Evolutionary conservation across 1,140 invertebrate genomes (phyloP), one percentile per base, ranked within the genome.

Genomic region (Drosophila virilis): DNA sequence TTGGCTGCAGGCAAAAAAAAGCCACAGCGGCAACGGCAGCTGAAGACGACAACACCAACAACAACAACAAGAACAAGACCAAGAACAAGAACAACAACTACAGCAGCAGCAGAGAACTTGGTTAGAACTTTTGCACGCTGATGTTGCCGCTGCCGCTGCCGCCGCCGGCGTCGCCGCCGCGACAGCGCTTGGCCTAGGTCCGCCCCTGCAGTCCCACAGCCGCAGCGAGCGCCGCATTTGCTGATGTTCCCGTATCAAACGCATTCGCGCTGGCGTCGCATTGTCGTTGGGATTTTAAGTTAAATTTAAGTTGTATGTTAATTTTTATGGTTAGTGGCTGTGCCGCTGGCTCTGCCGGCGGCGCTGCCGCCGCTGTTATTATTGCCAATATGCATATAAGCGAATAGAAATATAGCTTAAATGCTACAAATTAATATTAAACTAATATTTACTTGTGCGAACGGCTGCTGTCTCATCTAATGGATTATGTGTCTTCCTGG

Each of bases 361-460:
- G 8, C 40, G 46, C 3, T 10, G 33, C 9, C 22, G 57, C 9
- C 13, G 45, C 3, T 32, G 17, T 9, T 33, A 43, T 38, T 55
- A 37, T 22, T 50, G 43, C 22, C 40, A 54, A 54, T 35, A 48
- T 35, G 40, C n/a, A n/a, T n/a, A n/a, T 42, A 40, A 55, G 66
- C 57, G 37, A 67, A 58, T 28, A 57, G 22, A 52, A 37, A 28
- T 28, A 28, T 4, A 45, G 66, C n/a, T 60, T n/a, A 57, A 28
- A 32, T 13, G 32, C 13, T 28, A 13, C 13, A 59, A 45, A 59
- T 46, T 43, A 38, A 51, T 42, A 52, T 61, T 42, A 37, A 61
- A 45, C 43, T 43, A 43, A 42, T 66, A 48, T 52, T 69, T 61
- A 68, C 65, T 68, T 45, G 55, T 59, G 65, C 65, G 54, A 45